phyloP scores from a whole-genome alignment of 64 coral and sea anemone genomes.

The Orbicella faveolata region DNA sequence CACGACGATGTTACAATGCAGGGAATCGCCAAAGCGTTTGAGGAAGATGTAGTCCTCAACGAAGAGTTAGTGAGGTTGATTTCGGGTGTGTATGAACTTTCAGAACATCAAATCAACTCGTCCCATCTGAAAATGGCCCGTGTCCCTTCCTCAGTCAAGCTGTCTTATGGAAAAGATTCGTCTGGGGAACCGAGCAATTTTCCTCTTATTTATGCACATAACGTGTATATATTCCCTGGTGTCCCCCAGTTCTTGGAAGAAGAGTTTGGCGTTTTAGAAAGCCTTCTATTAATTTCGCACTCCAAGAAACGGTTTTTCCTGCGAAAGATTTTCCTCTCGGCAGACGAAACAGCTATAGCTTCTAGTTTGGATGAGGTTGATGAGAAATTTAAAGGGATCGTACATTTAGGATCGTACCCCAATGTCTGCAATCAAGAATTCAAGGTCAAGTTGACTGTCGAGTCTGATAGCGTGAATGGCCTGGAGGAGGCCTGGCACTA shows the following conservation, averaged over 20 bases:
- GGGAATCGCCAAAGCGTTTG: slow-evolving; percentile 87
- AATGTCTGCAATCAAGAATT: slow-evolving; percentile 61
- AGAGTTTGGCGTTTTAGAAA: slow-evolving; percentile 59
- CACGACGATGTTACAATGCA: slow-evolving; percentile 94
- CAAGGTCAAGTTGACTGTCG: slow-evolving; percentile 81
- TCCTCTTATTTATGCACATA: slow-evolving; percentile 80
- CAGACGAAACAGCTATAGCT: slow-evolving; percentile 75
- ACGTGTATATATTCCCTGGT: slow-evolving; percentile 91
- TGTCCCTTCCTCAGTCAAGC: slow-evolving; percentile 67
- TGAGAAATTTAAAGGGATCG: slow-evolving; percentile 75
- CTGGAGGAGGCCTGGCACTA: slow-evolving; percentile 75
- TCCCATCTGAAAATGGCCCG: slow-evolving; percentile 81
- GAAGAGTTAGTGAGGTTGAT: slow-evolving; percentile 60
- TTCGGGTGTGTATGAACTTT: slow-evolving; percentile 43
- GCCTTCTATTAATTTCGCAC: slow-evolving; percentile 21
- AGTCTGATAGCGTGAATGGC: slow-evolving; percentile 57
- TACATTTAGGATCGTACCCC: slow-evolving; percentile 90
- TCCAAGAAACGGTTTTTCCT: slow-evolving; percentile 66
- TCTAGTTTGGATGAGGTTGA: slow-evolving; percentile 75
- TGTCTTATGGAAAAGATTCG: slow-evolving; percentile 52
- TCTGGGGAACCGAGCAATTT: slow-evolving; percentile 52
- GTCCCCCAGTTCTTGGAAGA: slow-evolving; percentile 71
- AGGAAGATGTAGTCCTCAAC: slow-evolving; percentile 78
- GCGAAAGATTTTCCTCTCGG: slow-evolving; percentile 67
- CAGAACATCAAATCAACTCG: slow-evolving; percentile 49